phyloP scores from a whole-genome alignment of 2,797 vertebrate species.

The Gobio occitaniae region DNA sequence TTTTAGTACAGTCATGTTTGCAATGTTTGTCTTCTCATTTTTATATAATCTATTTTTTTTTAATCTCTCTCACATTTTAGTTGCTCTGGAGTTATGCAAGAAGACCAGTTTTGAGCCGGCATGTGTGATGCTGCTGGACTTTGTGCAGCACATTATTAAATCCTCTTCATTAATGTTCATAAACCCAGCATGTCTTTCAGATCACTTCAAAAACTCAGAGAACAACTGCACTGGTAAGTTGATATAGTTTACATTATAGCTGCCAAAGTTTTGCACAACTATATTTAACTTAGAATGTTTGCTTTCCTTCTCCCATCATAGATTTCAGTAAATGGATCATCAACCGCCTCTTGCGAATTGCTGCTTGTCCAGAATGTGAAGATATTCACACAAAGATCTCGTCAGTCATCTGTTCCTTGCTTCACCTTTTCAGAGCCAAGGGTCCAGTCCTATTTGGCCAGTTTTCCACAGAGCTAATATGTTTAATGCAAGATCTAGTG shows the following conservation, averaged over 20 bases:
- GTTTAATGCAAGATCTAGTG: conserved; percentile 84
- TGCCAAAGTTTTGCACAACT: neutral
- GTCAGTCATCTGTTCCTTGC: conserved; percentile 87
- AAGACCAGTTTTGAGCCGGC: conserved; percentile 91
- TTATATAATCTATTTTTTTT: neutral
- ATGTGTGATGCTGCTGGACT: conserved; percentile 96
- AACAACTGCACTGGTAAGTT: conserved; percentile 83
- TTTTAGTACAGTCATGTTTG: neutral
- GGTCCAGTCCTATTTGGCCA: conserved; percentile 83
- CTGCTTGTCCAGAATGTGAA: conserved; percentile 87
- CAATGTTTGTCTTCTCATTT: neutral
- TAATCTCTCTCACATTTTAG: conserved; percentile 71
- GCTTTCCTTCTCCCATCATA: conserved; percentile 67
- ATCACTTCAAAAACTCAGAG: conserved; percentile 79
- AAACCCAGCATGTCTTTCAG: conserved; percentile 82
- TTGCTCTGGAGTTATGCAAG: conserved; percentile 92
- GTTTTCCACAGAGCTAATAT: conserved; percentile 83
- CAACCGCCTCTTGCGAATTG: conserved; percentile 88
- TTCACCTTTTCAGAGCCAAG: conserved; percentile 89
- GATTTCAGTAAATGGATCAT: conserved; percentile 96
- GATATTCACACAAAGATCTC: conserved; percentile 84
- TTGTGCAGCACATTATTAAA: conserved; percentile 96
- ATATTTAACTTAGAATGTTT: neutral
- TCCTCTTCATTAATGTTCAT: conserved; percentile 96
- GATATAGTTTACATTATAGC: neutral